These are phyloP conservation scores for Apostichopus parvimensis DNA, from an alignment of 35 echinoderm and acorn worm species.

Conservation along the genomic window DNA sequence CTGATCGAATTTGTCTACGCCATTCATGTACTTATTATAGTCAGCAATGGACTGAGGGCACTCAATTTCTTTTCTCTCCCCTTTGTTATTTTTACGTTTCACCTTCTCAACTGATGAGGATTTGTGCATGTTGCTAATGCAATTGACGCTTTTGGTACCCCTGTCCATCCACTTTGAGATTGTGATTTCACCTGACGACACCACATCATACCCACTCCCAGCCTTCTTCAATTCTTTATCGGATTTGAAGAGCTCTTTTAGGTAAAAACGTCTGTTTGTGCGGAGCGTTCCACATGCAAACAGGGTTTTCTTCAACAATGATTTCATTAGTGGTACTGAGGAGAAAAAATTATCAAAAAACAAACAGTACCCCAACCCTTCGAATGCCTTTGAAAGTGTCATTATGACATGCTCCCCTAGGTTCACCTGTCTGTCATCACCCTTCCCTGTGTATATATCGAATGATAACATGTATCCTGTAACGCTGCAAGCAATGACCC, in stretches of 20 bases:
- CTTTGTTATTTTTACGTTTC: background rate
- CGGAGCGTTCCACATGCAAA: slow-evolving; percentile 31
- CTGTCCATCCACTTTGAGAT: slow-evolving; percentile 20
- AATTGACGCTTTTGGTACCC: slow-evolving; percentile 1
- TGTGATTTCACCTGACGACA: too few relatives aligned
- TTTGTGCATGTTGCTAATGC: slow-evolving; percentile 18
- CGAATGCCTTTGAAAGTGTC: background rate
- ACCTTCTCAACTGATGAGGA: background rate
- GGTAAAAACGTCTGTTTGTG: background rate
- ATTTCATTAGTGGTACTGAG: slow-evolving; percentile 50
- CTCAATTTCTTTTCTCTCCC: background rate
- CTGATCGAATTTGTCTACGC: slow-evolving; percentile 47
- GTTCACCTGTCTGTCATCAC: background rate
- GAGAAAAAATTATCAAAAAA: slow-evolving; percentile 55
- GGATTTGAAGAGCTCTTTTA: background rate
- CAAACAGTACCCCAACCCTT: background rate
- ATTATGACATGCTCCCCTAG: slow-evolving; percentile 31
- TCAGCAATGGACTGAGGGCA: slow-evolving; percentile 8
- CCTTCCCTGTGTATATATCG: slow-evolving; percentile 40
- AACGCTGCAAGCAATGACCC: background rate
- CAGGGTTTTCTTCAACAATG: slow-evolving; percentile 19
- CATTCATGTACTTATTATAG: slow-evolving; percentile 55
- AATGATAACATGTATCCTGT: background rate
- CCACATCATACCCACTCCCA: too few relatives aligned
- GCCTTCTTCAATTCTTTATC: slow-evolving; percentile 24